A percentile compares a stretch with the other conserved stretches of the same genome.
phyloP scores from a whole-genome alignment of 2,888 invertebrate genomes.

The Ernsta delagoae region DNA sequence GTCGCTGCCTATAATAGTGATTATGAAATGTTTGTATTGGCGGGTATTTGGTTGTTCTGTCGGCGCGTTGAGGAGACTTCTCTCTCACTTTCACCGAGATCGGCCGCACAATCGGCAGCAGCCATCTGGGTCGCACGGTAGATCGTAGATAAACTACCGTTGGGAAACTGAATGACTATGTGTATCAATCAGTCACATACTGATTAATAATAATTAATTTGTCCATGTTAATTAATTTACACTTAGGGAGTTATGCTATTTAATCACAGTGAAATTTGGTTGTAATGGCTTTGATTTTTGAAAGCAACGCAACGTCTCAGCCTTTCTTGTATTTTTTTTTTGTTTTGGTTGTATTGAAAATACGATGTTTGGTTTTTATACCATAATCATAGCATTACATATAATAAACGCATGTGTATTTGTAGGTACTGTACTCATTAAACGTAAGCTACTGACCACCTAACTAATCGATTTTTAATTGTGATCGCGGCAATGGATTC shows the following conservation, averaged over 20 bases:
- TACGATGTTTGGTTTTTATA: no score
- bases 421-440: no score
- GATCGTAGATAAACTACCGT: constrained; percentile 53
- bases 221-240: background rate
- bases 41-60: constrained; percentile 52
- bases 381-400: no score
- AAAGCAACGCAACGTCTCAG: no score
- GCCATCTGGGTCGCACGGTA: constrained; percentile 63
- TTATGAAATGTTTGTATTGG: constrained; percentile 72
- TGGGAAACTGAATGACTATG: constrained; percentile 42
- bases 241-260: background rate
- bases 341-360: no score
- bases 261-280: background rate
- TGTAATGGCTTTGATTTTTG: no score
- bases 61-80: constrained; percentile 57
- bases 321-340: no score
- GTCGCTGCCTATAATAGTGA: constrained; percentile 52
- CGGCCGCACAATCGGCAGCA: constrained; percentile 19
- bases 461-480: constrained; percentile 35
- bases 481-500: constrained; percentile 11
- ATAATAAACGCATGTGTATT: background rate
- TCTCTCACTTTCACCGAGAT: constrained; percentile 75
- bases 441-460: no score
- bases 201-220: constrained; percentile 43
- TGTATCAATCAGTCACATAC: constrained; percentile 50